Evolutionary conservation across 2,113 vertebrate genomes (phyloP), one percentile per base, ranked within the genome.

Genomic region (Prochilodus magdalenae): DNA sequence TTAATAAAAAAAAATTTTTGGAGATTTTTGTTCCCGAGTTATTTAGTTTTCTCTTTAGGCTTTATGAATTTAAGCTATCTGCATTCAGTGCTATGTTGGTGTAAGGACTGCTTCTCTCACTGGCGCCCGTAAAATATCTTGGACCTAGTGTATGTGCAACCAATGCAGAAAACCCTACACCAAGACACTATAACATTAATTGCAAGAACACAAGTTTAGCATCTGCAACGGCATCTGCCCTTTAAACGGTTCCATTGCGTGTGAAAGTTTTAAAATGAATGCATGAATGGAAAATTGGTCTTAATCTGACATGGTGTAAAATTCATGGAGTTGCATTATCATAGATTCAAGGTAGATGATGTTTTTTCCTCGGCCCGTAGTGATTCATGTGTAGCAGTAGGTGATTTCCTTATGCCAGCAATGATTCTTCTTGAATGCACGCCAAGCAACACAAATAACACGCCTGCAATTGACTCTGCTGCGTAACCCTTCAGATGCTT

Each of bases 61-160:
- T 72, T n/a, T 27, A 36, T 26, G 55, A 29, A 29, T 72, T 60
- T 60, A 51, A 80, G 77, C 36, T 62, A 72, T 80, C 77, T 62
- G 6, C 36, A 60, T 72, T 71, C 67, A 71, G 53, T 72, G 30
- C 24, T 77, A 44, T 24, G 47, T 71, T 77, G 75, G 40, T 26
- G 66, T 18, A 72, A 24, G 71, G 16, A n/a, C n/a, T n/a, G n/a
- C n/a, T n/a, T n/a, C n/a, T n/a, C n/a, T n/a, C n/a, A n/a, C n/a
- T n/a, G n/a, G n/a, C n/a, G n/a, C n/a, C n/a, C n/a, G n/a, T n/a
- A n/a, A n/a, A n/a, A n/a, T n/a, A n/a, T n/a, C 6, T 14, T 30
- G 18, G 20, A 10, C 40, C 18, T 22, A 22, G 18, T 36, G 65
- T 15, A 44, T n/a, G 0, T 24, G n/a, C 30, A 36, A 57, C 7